Conservation (phyloP, 1,140 invertebrate genomes). For the Hylaeus anthracinus region DNA sequence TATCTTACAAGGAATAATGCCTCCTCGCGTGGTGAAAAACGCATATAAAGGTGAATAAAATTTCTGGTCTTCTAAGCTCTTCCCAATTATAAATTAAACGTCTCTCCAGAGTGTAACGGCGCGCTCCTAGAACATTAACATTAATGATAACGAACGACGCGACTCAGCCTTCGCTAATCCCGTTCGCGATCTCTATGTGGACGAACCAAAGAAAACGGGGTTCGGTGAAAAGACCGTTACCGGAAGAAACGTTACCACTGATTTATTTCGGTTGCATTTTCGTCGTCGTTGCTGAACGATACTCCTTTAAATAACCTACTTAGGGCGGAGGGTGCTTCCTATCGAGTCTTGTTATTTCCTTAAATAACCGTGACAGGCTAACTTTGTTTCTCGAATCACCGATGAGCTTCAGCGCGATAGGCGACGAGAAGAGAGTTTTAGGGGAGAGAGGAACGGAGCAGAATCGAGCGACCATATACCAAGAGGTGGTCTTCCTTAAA, state of each 20-base stretch:
- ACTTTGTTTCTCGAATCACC: conserved; percentile 13
- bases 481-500: conserved; percentile 73
- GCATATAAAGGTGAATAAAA: conserved; percentile 29
- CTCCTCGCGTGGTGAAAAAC: conserved; percentile 2
- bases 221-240: conserved; percentile 1
- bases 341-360: not conserved
- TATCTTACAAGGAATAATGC: conserved; percentile 33
- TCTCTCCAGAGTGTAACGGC: conserved; percentile 6
- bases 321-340: not conserved
- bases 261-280: not conserved
- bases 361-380: conserved; percentile 12
- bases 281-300: not conserved
- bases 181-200: conserved; percentile 34
- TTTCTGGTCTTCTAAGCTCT: conserved; percentile 34
- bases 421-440: conserved; percentile 4
- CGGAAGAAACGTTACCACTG: too few species aligned
- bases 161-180: conserved; percentile 47
- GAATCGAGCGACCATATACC: conserved; percentile 42
- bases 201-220: conserved; percentile 41
- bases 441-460: not conserved
- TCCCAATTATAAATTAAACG: conserved; percentile 52
- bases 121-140: conserved; percentile 50
- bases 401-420: conserved; percentile 4
- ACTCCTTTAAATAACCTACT: conserved; percentile 5
- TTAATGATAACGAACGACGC: conserved; percentile 59